A percentile compares a stretch with the other conserved stretches of the same genome.
Conservation (phyloP, 2,113 vertebrate genomes). For the Chloropsis cyanopogon region DNA sequence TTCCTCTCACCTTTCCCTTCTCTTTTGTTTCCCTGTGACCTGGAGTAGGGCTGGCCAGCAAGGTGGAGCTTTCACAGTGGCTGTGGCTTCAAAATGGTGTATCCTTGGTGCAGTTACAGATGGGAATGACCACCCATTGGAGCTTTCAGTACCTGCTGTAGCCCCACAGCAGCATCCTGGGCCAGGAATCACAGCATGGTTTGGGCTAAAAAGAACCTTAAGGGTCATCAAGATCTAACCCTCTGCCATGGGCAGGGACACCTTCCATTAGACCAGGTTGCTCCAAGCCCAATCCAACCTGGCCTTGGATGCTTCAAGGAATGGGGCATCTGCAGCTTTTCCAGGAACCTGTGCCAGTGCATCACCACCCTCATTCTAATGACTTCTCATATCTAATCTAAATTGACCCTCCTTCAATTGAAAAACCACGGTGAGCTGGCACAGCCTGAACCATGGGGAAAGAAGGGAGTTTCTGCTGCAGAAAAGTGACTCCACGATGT, state of each 20-base stretch:
- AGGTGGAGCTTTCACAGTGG: background rate
- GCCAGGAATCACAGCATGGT: background rate
- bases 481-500: background rate
- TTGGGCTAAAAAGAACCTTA: background rate
- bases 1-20: background rate
- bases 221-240: background rate
- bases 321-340: background rate
- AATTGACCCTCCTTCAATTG: background rate
- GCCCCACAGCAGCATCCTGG: background rate
- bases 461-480: background rate
- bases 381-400: background rate
- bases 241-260: background rate
- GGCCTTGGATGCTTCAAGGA: background rate
- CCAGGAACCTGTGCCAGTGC: background rate
- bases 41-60: background rate
- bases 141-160: background rate
- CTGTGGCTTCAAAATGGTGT: rapidly evolving
- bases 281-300: background rate
- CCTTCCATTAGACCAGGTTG: background rate
- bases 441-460: background rate
- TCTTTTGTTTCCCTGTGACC: background rate
- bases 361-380: background rate
- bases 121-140: background rate
- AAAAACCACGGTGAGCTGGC: background rate
- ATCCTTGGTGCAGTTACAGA: background rate